These are phyloP conservation scores for Teleopsis dalmanni DNA, from an alignment of 1,140 invertebrate genomes.

Conservation along the genomic window DNA sequence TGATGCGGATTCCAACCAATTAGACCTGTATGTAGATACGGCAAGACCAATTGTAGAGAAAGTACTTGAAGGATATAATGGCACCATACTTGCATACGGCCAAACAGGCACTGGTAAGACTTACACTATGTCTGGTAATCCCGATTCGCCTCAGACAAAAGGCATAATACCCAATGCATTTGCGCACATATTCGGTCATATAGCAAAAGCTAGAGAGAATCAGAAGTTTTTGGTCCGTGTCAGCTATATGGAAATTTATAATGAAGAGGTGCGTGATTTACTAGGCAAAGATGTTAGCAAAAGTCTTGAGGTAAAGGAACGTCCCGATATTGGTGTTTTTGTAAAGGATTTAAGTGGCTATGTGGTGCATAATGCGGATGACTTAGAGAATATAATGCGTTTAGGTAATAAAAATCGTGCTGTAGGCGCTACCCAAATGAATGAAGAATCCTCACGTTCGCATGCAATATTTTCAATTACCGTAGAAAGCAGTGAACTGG, in stretches of 20 bases:
- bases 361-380: conserved; percentile 79
- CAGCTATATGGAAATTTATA: conserved; percentile 94
- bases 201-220: conserved; percentile 64
- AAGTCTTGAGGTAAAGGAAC: conserved; percentile 64
- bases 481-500: conserved; percentile 81
- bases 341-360: conserved; percentile 83
- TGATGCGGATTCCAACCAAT: conserved; percentile 72
- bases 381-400: conserved; percentile 86
- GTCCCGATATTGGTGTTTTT: conserved; percentile 86
- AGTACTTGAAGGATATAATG: conserved; percentile 91
- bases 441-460: conserved; percentile 92
- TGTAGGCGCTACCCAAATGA: conserved; percentile 93
- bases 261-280: conserved; percentile 91
- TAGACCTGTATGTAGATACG: conserved; percentile 91
- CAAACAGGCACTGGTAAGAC: conserved; percentile 97
- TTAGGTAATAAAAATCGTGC: conserved; percentile 82
- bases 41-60: conserved; percentile 90
- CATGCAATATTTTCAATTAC: conserved; percentile 99
- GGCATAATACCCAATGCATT: conserved; percentile 96
- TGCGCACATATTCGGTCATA: conserved; percentile 93
- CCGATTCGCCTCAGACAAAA: conserved; percentile 71
- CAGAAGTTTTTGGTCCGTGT: conserved; percentile 80
- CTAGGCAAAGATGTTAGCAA: conserved; percentile 67
- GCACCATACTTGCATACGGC: conserved; percentile 94
- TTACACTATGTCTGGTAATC: conserved; percentile 88